Base-by-base conservation (phyloP, 92 coral and sea anemone genomes). In the Scolanthus callimorphus region DNA sequence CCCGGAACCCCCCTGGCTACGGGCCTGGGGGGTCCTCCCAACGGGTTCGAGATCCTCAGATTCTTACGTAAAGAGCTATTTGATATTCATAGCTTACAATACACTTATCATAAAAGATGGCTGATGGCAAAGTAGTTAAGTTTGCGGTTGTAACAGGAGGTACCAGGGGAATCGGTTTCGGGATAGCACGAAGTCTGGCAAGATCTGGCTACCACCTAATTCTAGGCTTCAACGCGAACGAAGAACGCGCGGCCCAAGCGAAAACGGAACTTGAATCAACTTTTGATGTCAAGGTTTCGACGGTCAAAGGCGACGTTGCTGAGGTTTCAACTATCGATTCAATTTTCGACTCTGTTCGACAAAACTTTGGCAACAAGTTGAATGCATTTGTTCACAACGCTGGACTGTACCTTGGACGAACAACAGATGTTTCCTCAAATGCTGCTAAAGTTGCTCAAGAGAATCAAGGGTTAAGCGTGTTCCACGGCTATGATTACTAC, bases 81-180 rank as follows among this genome's bases (percentile, higher is more conserved):
- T n/a, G n/a, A n/a, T n/a, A n/a, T n/a, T n/a, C n/a, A n/a, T n/a
- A n/a, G n/a, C n/a, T n/a, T n/a, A n/a, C n/a, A n/a, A n/a, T n/a
- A n/a, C n/a, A n/a, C n/a, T n/a, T n/a, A n/a, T n/a, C n/a, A n/a
- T n/a, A n/a, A n/a, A n/a, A n/a, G n/a, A n/a, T n/a, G n/a, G n/a
- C n/a, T n/a, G n/a, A n/a, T n/a, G n/a, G n/a, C n/a, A n/a, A n/a
- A n/a, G 52, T n/a, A 47, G 9, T 25, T 3, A 51, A 51, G 25
- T 51, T 12, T 17, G 57, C 57, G 1, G 12, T 51, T 10, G 22
- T 51, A 1, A 51, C 57, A 22, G 57, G 57, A 51, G 57, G 57
- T 3, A 51, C 57, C 22, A 51, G 57, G 22, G 57, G 57, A 3
- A 51, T 51, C 2, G 57, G 57, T 21, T 51, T 22, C 27, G 57